Percentiles rank a stretch among this genome's conserved stretches.
These are phyloP conservation scores for Potorous gilbertii DNA, from an alignment of 2,797 vertebrate genomes.

Conservation along the genomic window DNA sequence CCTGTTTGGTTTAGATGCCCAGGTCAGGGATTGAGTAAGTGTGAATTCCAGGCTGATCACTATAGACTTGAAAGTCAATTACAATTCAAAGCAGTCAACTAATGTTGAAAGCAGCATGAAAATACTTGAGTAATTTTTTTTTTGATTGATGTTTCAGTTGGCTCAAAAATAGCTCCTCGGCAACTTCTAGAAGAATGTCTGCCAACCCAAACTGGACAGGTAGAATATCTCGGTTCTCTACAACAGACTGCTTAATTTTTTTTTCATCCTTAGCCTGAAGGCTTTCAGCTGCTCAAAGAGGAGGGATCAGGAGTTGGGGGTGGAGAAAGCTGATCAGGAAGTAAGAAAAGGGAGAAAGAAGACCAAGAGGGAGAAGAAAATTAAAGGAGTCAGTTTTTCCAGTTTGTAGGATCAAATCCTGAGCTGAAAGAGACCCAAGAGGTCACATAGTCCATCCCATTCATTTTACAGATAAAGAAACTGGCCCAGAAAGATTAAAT, in stretches of 20 bases:
- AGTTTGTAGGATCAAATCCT: not conserved
- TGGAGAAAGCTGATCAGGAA: not conserved
- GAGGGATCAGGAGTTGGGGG: not conserved
- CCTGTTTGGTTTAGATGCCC: slow-evolving; percentile 36
- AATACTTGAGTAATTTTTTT: slow-evolving; percentile 41
- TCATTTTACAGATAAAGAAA: not conserved
- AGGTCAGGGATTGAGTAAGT: slow-evolving; percentile 14
- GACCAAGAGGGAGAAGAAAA: not conserved
- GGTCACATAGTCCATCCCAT: not conserved
- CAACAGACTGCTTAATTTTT: not conserved
- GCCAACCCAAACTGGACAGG: not conserved
- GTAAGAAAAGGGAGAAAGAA: not conserved
- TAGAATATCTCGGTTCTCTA: not conserved
- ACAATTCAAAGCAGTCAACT: slow-evolving; percentile 44
- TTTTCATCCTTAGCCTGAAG: not conserved
- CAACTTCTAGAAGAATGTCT: slow-evolving; percentile 47
- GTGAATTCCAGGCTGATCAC: slow-evolving; percentile 36
- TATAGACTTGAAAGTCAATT: slow-evolving; percentile 13
- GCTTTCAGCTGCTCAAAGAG: not conserved
- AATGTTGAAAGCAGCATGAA: not conserved
- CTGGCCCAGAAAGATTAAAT: not conserved
- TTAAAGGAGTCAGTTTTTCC: not conserved
- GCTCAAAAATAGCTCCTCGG: slow-evolving; percentile 68
- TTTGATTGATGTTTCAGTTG: slow-evolving; percentile 37
- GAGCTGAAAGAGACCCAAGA: not conserved